Base-by-base conservation (phyloP, 1,140 invertebrate species). In the Pachyrhynchus sulphureomaculatus region DNA sequence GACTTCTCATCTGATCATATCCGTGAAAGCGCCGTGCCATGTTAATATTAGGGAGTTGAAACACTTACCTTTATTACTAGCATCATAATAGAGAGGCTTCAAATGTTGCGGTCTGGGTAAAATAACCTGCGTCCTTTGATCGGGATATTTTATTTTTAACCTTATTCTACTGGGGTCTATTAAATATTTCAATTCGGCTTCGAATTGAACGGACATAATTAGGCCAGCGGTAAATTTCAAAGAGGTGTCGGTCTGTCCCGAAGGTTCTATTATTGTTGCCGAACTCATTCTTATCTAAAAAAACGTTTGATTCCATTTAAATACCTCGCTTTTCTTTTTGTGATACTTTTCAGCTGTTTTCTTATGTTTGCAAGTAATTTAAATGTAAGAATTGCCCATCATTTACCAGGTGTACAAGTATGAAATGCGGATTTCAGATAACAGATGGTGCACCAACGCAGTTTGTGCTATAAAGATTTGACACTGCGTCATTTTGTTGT, bases 151-250 rank as follows among this genome's bases (percentile, higher is more conserved):
- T 12, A 96, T 85, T 77, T 90, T 89, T 21, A 97, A 84, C 55
- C 92, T 80, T 45, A 97, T 79, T 57, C 85, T 82, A 55, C 78
- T 78, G 2, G 90, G 79, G 75, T 92, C 86, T 17, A 84, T 81
- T 41, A 96, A 79, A 78, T 95, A 88, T 39, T 86, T 81, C 58
- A 98, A 84, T 74, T 93, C 91, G 0, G 91, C 92, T 70, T 95
- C 91, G 32, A 97, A 79, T 8, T 86, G 86, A 21, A 97, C 86
- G 15, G 89, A 91, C 26, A 94, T 83, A 20, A 96, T 85, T 0
- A 98, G 82, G 0, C 95, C 95, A 0, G 95, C 93, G 15, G 93
- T 94, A 72, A 97, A 96, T 75, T 96, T 95, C n/a, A 95, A 76
- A 5, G 92, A 86, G 49, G 85, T 88, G 74, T 98, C 95, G 62